Base-by-base conservation (phyloP, 2,888 invertebrate species). In the Pantelozetes paolii region DNA sequence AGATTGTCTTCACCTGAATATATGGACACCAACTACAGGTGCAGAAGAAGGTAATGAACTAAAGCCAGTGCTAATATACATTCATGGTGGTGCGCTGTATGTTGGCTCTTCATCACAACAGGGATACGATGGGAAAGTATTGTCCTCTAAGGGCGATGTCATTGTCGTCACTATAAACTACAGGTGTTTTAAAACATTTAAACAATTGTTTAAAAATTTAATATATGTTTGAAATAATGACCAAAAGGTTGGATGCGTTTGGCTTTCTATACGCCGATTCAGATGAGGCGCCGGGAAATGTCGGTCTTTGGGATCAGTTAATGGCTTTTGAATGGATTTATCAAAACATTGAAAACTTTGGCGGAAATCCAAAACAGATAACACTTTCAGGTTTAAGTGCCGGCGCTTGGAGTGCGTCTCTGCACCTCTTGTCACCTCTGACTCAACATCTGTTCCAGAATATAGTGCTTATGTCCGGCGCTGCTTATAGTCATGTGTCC, bases 261-360 rank as follows among this genome's bases (percentile, higher is more conserved):
- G 73, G 73, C 30, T 73, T 73, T 28, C n/a, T 73, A 20, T 70
- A 70, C 20, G 26, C 73, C 1, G 70, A 26, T 18, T 13, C 69
- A n/a, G 23, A 45, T 2, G 70, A 70, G 2, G 69, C 69, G 6
- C 67, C 67, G 1, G 73, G 73, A 1, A 73, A 73, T 73, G 9
- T 36, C 18, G 73, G 73, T 15, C 40, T 73, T 8, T 73, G 54
- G 54, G 73, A 73, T 57, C 73, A 73, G 28, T 0, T 9, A 0
- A 15, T 73, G 26, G 73, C 70, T 26, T 15, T 73, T 1, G 6
- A 73, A 50, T 73, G 73, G 73, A 15, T 73, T 5, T 36, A 54
- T 2, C 32, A 73, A 0, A 73, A 73, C n/a, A 73, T 73, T 28
- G 30, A 69, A 36, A 13, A 70, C 18, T 73, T 73, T 50, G 73